phyloP scores from a whole-genome alignment of 2,888 invertebrate species.

The Thymelicus sylvestris region DNA sequence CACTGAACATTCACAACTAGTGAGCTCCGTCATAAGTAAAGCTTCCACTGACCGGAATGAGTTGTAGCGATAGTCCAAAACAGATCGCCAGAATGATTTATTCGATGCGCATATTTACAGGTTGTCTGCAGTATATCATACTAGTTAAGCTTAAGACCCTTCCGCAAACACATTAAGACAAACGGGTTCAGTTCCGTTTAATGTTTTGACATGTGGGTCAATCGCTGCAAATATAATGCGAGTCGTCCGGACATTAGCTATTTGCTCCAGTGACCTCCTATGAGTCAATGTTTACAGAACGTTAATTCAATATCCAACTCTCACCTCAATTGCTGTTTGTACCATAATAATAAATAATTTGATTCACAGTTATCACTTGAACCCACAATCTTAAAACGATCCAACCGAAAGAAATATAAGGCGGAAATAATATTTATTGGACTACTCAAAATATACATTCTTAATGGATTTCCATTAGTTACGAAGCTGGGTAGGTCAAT shows the following conservation, averaged over 20 bases:
- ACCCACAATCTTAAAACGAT: slow-evolving; percentile 13
- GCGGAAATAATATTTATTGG: background rate
- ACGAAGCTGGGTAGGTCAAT: no score
- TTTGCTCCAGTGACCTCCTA: slow-evolving; percentile 63
- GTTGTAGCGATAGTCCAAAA: no score
- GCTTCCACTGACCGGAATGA: no score
- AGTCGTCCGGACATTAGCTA: slow-evolving; percentile 55
- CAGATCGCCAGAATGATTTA: background rate
- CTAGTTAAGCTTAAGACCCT: slow-evolving; percentile 48
- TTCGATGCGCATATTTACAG: slow-evolving; percentile 7
- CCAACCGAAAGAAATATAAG: slow-evolving; percentile 10
- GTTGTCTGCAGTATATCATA: slow-evolving; percentile 43
- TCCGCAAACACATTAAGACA: slow-evolving; percentile 62
- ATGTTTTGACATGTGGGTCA: slow-evolving; percentile 69
- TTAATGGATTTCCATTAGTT: no score
- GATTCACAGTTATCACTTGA: slow-evolving; percentile 21
- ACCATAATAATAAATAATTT: slow-evolving; percentile 22
- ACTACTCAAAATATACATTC: background rate
- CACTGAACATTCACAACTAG: no score
- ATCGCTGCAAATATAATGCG: slow-evolving; percentile 65
- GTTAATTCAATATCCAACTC: slow-evolving; percentile 43
- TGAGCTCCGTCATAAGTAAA: no score
- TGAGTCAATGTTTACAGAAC: slow-evolving; percentile 65
- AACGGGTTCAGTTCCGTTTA: slow-evolving; percentile 54
- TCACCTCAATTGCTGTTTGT: slow-evolving; percentile 38